Conservation (phyloP, 2,797 vertebrate genomes). For the Oophaga sylvatica region DNA sequence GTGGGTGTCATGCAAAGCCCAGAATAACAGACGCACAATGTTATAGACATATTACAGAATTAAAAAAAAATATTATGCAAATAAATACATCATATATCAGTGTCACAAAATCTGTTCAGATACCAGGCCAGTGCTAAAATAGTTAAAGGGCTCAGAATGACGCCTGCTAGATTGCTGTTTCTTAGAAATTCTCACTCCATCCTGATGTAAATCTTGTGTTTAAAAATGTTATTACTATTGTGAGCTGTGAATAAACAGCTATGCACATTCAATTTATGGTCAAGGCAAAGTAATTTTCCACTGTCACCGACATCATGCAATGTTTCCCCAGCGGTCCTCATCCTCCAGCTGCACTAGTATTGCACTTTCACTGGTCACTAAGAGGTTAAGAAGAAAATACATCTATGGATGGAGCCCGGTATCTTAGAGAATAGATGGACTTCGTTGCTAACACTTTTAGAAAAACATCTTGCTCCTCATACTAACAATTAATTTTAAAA, state of each 20-base stretch:
- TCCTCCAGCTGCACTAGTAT: neutral
- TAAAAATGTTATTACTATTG: constrained; percentile 64
- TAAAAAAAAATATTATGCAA: neutral
- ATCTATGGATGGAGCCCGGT: neutral
- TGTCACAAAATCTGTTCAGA: neutral
- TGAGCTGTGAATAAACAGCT: constrained; percentile 68
- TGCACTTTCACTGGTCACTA: neutral
- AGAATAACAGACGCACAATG: neutral
- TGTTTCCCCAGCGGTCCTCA: neutral
- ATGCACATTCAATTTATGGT: constrained; percentile 50
- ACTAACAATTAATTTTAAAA: constrained; percentile 31
- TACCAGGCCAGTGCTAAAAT: neutral
- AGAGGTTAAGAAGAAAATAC: neutral
- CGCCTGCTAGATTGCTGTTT: constrained; percentile 19
- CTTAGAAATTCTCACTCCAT: constrained; percentile 32
- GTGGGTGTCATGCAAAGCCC: neutral
- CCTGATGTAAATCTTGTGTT: constrained; percentile 62
- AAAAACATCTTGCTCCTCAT: constrained; percentile 2
- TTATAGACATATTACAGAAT: neutral
- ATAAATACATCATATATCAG: neutral
- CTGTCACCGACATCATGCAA: neutral
- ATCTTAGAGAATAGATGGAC: neutral
- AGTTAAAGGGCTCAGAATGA: constrained; percentile 13
- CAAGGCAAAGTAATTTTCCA: constrained; percentile 54
- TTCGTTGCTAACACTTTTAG: neutral